Percentiles rank a stretch among this genome's conserved stretches.
Evolutionary conservation across 2,888 invertebrate genomes (phyloP).

Genomic region (Nycteola revayana): DNA sequence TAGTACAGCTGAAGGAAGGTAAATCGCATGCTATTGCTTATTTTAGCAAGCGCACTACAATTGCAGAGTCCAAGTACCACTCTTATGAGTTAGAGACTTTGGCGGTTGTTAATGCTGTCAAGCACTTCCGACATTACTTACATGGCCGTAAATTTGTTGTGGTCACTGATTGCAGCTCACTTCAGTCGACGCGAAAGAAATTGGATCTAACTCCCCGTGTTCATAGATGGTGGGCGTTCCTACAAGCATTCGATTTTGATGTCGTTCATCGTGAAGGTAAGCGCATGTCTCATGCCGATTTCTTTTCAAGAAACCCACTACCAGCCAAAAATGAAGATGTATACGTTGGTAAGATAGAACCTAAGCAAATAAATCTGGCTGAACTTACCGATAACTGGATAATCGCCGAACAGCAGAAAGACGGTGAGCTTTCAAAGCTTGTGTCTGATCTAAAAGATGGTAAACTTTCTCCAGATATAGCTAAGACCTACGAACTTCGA

Average conservation of each 20-base stretch:
- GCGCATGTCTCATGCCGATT: slow-evolving; percentile 13
- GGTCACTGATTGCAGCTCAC: slow-evolving; percentile 26
- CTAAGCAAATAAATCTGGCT: slow-evolving; percentile 9
- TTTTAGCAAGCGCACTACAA: slow-evolving; percentile 28
- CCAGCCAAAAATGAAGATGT: background rate
- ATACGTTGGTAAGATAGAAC: background rate
- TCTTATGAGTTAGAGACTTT: slow-evolving; percentile 30
- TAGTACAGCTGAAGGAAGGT: slow-evolving; percentile 22
- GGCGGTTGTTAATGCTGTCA: slow-evolving; percentile 24
- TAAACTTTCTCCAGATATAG: background rate
- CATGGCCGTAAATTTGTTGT: slow-evolving; percentile 21
- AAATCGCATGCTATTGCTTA: slow-evolving; percentile 26
- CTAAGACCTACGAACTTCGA: slow-evolving; percentile 28
- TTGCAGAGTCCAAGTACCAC: slow-evolving; percentile 24
- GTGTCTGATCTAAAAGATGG: slow-evolving; percentile 9
- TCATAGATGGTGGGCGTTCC: no score
- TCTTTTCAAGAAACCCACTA: slow-evolving; percentile 15
- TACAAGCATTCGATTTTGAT: slow-evolving; percentile 28
- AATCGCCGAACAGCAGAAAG: slow-evolving; percentile 29
- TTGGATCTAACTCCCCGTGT: slow-evolving; percentile 24
- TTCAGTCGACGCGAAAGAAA: slow-evolving; percentile 25
- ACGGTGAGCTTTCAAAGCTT: slow-evolving; percentile 22
- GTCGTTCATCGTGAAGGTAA: slow-evolving; percentile 20
- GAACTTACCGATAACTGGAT: slow-evolving; percentile 27
- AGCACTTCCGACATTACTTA: background rate